Base-by-base conservation (phyloP, 1,140 invertebrate genomes). In the Drosophila kohkoa region DNA sequence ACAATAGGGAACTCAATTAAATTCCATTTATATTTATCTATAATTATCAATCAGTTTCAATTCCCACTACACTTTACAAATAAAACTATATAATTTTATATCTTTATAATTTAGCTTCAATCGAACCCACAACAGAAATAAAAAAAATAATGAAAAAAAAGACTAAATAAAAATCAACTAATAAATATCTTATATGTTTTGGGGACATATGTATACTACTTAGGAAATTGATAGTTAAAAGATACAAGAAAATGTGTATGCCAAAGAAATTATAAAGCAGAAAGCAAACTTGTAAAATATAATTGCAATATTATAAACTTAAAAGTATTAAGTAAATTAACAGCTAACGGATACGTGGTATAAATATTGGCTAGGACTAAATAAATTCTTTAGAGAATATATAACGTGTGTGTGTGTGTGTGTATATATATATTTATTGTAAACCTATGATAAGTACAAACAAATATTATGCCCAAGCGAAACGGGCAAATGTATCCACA, bases 181-280 rank as follows among this genome's bases (percentile, higher is more conserved):
- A 35, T n/a, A 54, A 52, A 59, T 68, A 57, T 64, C 59, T 28
- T 51, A 62, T 32, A 35, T 16, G 45, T 67, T 48, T 35, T 66
- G 10, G 52, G 54, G 10, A 41, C 25, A 41, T 41, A 35, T n/a
- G n/a, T n/a, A n/a, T 52, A 41, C 54, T 57, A 57, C 54, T 3
- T 5, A 57, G 32, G 3, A 25, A 35, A 16, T 35, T 38, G 32
- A 58, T 58, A 41, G 43, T 64, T 62, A 63, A 57, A 41, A 32
- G 25, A 48, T 8, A 8, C 7, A 5, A 16, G 13, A 20, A 48
- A 20, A 48, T 2, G 15, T 20, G 64, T 70, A 67, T 64, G 78
- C 67, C 67, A 82, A 75, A 60, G 54, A 69, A 72, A 65, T 63
- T 46, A 83, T 57, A 74, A 83, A 83, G 81, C 81, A 59, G 59